Evolutionary conservation across 2,113 vertebrate genomes (phyloP), one percentile per base, ranked within the genome.

Genomic region (Asarcornis scutulata): DNA sequence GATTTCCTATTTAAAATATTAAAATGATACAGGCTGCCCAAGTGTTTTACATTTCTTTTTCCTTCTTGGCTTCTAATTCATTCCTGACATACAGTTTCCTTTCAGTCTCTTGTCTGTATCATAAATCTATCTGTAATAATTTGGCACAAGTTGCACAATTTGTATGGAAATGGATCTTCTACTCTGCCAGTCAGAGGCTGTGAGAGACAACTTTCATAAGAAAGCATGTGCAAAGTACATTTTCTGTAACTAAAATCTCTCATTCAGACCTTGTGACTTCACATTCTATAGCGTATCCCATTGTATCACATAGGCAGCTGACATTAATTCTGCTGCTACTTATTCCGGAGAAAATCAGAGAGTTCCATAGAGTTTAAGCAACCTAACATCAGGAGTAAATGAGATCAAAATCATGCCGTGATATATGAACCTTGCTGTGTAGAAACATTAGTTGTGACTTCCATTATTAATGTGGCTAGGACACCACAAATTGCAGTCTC

Each of bases 21-120:
- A 9, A 96, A 94, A 96, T 94, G 76, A 95, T 90, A 97, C 93
- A 94, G 93, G 77, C 92, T 96, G 74, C 27, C 66, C 86, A 94
- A 84, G 83, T 81, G 89, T 88, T 86, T 80, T 93, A 94, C 63
- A 93, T 96, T 97, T 96, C 71, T 85, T 94, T 95, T 96, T 94
- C 92, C 75, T 94, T 91, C 77, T 86, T 91, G 74, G 78, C 53
- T 85, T 77, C 68, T 93, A 87, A 89, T 94, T 96, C 92, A 92
- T 92, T 96, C 96, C 95, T 97, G 95, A 97, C 94, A 96, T 68
- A 85, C n/a, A 94, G 88, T 86, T 94, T 95, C 88, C 85, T 77
- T 92, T 96, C 79, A 82, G 83, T 64, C 73, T 95, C 79, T 93
- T 79, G 18, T 64, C 86, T 55, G 6, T 96, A 83, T 89, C 63